Evolutionary conservation across 1,140 invertebrate species (phyloP), one percentile per base, ranked within the genome.

Genomic region (Diabrotica virgifera): DNA sequence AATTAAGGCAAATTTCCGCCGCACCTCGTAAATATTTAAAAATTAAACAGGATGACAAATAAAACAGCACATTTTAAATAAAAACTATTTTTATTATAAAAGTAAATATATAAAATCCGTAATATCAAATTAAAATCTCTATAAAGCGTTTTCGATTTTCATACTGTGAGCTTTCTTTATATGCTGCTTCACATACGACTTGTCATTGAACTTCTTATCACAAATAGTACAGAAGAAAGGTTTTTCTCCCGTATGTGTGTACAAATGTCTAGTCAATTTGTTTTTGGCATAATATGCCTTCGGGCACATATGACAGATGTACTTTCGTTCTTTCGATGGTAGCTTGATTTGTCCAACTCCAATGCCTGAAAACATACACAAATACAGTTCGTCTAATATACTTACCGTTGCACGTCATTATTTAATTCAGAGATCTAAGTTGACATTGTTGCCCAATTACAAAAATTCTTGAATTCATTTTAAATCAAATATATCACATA

Each of bases 221-320:
- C 89, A 90, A 62, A 86, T 80, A 58, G 80, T 79, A 72, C 88
- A 89, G 66, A 82, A 81, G 72, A 85, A 89, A 0, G 88, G 88
- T 71, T 87, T 87, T 68, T 89, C 87, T 0, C 88, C 88, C 4
- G 88, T 89, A 77, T 91, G 89, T 12, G 84, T 85, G 54, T 87
- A 81, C 50, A 85, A 80, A 76, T 91, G 89, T 5, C 83, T 84
- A 50, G 85, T 84, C 2, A 90, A 78, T 60, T 87, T 84, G 35
- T 82, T 82, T 9, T 81, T 79, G 8, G 81, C 82, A 5, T 85
- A 82, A 66, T 86, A 88, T 65, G 83, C 81, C 56, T 84, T 84
- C 0, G 72, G 67, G 62, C 74, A 76, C 9, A 73, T 69, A 55
- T 73, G 69, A 66, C 74, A 76, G 24, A 72, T 64, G 50, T 70